Evolutionary conservation across 1,140 invertebrate species (phyloP), one percentile per base, ranked within the genome.

Genomic region (Elymnias hypermnestra): DNA sequence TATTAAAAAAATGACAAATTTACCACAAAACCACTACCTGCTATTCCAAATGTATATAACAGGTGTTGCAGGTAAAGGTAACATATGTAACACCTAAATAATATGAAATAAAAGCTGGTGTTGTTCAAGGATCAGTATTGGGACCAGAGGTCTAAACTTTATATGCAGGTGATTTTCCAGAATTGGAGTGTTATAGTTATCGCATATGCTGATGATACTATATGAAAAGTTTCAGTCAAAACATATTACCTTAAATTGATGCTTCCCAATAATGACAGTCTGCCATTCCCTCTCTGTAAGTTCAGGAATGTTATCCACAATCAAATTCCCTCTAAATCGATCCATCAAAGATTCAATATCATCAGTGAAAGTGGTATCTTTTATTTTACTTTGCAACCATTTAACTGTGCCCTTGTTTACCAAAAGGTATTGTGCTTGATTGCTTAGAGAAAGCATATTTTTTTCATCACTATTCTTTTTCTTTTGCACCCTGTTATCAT

Each of bases 401-500:
- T 87, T 69, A 3, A 96, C 89, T 57, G 95, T 97, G 6, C 90
- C 87, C 56, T 89, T 83, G 71, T 93, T 96, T 8, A 98, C 87
- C 12, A 98, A 72, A 22, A 98, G 87, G 84, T 92, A 97, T 74
- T 97, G 96, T 0, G 94, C 94, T 87, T 97, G 91, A 83, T 97
- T 98, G 2, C 92, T 91, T 45, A 97, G 87, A 0, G 94, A 94
- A 19, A 95, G 69, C 38, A 89, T 66, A 50, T 86, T 83, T 14
- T 75, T 56, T 4, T 78, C 86, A 67, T 46, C 50, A 57, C 51
- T 46, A n/a, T 48, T 25, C 17, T 67, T 76, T 39, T 64, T 67
- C 51, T 70, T 86, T 49, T 72, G 56, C 25, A 50, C 38, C 53
- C 84, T 71, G 36, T 81, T 60, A 23, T 78, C 74, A 1, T 87